Evolutionary conservation across 2,888 invertebrate genomes (phyloP).

Genomic region (Pimpla rufipes): DNA sequence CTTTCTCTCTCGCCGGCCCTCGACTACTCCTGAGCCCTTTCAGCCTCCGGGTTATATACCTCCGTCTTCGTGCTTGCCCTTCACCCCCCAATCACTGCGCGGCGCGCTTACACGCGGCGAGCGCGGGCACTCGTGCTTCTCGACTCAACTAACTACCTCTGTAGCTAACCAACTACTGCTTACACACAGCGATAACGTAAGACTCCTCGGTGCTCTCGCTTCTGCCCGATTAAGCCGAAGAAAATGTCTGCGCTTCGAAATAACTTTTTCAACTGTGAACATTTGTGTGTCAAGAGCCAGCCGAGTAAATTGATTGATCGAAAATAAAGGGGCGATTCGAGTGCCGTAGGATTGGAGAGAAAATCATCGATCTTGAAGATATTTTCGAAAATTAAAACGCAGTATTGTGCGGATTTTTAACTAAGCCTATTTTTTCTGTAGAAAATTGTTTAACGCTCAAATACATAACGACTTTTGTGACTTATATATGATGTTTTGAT

Average conservation of each 20-base stretch:
- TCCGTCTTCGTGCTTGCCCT: constrained; percentile 37
- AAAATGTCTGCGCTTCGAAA: neutral
- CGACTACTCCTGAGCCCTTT: constrained; percentile 53
- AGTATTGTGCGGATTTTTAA: too few species aligned
- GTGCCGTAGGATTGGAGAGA: too few species aligned
- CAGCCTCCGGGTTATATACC: constrained; percentile 45
- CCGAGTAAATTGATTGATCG: too few species aligned
- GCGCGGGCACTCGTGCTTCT: constrained; percentile 39
- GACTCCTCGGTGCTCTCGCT: neutral
- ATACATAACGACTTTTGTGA: too few species aligned
- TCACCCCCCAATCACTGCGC: neutral
- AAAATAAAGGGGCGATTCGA: too few species aligned
- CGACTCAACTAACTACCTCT: constrained; percentile 35
- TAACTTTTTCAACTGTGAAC: neutral
- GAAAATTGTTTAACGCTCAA: too few species aligned
- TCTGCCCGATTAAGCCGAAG: neutral
- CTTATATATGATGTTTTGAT: too few species aligned
- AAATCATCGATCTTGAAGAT: too few species aligned
- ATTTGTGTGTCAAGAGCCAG: too few species aligned
- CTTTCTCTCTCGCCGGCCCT: constrained; percentile 44
- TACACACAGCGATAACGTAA: constrained; percentile 12
- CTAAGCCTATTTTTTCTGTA: too few species aligned
- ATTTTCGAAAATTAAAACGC: too few species aligned
- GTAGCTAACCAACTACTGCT: constrained; percentile 8
- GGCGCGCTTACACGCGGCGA: neutral